Evolutionary conservation across 2,797 vertebrate genomes (phyloP).

Genomic region (Neosalanx taihuensis): DNA sequence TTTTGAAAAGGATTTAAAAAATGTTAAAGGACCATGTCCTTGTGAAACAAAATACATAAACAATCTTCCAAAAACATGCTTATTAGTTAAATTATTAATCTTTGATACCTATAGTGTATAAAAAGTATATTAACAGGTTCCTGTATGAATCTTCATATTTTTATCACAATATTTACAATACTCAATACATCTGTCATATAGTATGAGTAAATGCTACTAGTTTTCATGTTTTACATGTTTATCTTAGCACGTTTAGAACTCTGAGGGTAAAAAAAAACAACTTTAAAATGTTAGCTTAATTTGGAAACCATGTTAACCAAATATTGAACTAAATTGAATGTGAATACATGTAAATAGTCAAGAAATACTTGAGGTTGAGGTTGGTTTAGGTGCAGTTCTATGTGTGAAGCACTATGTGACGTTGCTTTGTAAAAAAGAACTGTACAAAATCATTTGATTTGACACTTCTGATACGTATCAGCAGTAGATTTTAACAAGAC

Average conservation of each 20-base stretch:
- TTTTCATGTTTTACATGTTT: background rate
- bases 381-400: background rate
- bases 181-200: background rate
- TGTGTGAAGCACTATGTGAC: background rate
- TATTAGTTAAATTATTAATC: background rate
- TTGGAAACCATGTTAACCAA: no score
- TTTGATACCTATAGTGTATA: no score
- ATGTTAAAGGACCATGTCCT: no score
- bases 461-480: no score
- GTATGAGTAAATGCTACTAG: background rate
- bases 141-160: background rate
- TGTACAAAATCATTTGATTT: no score
- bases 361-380: no score
- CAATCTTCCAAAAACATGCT: background rate
- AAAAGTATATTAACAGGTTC: background rate
- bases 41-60: no score
- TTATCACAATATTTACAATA: background rate
- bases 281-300: no score
- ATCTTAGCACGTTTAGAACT: background rate
- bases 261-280: background rate
- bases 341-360: no score
- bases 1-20: background rate
- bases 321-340: no score
- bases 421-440: background rate
- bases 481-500: no score